phyloP scores from a whole-genome alignment of 2,797 vertebrate genomes.

The Notoglanidium macrostoma region DNA sequence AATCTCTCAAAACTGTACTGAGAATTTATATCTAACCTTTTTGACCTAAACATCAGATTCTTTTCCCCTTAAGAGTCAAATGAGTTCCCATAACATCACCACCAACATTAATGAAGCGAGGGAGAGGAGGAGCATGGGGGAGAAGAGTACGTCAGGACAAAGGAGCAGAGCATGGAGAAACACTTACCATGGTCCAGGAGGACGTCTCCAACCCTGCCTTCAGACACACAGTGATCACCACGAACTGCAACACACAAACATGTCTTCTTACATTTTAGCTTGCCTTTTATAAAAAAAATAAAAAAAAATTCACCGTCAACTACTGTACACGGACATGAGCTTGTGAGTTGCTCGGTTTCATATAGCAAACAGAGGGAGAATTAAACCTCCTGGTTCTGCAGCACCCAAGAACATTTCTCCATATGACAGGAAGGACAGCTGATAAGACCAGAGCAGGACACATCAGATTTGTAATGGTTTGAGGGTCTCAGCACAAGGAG shows the following conservation, averaged over 20 bases:
- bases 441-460: conserved; percentile 46
- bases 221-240: conserved; percentile 98
- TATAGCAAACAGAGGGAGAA: background rate
- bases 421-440: conserved; percentile 24
- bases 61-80: background rate
- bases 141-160: background rate
- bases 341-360: background rate
- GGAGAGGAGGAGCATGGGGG: background rate
- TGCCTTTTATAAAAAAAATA: too few relatives aligned
- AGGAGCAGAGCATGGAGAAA: conserved; percentile 45
- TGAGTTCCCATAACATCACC: conserved; percentile 12
- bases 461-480: conserved; percentile 33
- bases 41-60: background rate
- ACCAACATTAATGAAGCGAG: background rate
- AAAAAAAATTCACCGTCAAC: background rate
- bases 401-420: conserved; percentile 32
- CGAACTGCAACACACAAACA: conserved; percentile 80
- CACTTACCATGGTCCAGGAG: conserved; percentile 94
- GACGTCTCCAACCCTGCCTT: conserved; percentile 98
- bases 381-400: background rate
- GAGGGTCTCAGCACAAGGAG: background rate
- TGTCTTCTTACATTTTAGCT: background rate
- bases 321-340: background rate
- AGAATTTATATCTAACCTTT: background rate
- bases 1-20: background rate